Percentiles rank a stretch among this genome's conserved stretches.
Evolutionary conservation across 2,797 vertebrate species (phyloP).

Genomic region (Spinus olivaceus): DNA sequence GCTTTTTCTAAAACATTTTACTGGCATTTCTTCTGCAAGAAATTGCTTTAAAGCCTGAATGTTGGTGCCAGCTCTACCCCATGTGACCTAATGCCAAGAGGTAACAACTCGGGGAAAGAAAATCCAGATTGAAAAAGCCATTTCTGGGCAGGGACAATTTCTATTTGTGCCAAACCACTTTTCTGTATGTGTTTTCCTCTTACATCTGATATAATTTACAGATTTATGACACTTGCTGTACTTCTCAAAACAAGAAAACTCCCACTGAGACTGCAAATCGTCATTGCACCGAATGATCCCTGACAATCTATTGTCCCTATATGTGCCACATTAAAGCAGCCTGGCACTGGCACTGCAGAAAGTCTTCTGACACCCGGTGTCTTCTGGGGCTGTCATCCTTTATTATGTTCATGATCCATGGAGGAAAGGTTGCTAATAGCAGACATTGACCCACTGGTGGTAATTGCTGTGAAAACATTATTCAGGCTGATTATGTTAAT

Average conservation of each 20-base stretch:
- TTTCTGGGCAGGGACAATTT: neutral
- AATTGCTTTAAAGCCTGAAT: neutral
- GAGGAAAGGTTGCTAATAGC: constrained; percentile 24
- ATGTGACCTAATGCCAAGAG: neutral
- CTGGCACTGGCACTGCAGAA: neutral
- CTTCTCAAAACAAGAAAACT: neutral
- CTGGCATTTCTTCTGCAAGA: neutral
- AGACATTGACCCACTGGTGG: constrained; percentile 25
- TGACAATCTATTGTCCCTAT: neutral
- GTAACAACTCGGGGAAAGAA: fast-evolving
- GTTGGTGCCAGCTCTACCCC: neutral
- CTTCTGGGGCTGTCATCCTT: neutral
- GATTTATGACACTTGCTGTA: neutral
- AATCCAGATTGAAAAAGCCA: neutral
- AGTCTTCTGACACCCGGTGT: neutral
- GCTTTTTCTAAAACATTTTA: neutral
- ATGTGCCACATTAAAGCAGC: neutral
- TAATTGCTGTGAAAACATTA: constrained; percentile 45
- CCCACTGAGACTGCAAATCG: neutral
- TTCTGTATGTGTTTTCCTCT: neutral
- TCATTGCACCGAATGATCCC: neutral
- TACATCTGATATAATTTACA: neutral
- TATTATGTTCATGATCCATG: neutral
- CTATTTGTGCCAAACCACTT: neutral
- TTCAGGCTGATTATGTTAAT: constrained; percentile 31